phyloP scores from a whole-genome alignment of 2,888 invertebrate species.

The Didymodactylos carnosus region DNA sequence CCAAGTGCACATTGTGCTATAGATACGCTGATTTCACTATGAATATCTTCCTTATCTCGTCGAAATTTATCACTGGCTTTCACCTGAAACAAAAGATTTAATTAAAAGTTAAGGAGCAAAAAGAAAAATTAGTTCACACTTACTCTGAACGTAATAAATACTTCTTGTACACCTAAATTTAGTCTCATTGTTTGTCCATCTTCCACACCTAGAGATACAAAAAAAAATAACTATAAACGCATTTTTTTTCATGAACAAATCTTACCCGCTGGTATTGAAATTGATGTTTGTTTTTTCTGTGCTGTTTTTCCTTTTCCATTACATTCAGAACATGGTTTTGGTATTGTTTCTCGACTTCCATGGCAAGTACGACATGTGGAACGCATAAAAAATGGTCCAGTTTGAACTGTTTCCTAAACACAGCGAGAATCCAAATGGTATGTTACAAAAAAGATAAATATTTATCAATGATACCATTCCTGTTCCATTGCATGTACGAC shows the following conservation, averaged over 20 bases:
- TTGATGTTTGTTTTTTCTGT: conserved; percentile 64
- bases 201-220: conserved; percentile 46
- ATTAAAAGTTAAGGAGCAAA: no score
- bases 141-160: conserved; percentile 79
- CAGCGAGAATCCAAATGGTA: conserved; percentile 21
- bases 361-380: conserved; percentile 62
- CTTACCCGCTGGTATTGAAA: conserved; percentile 66
- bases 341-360: conserved; percentile 56
- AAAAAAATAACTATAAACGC: background rate
- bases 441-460: no score
- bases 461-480: no score
- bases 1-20: conserved; percentile 77
- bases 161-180: conserved; percentile 64
- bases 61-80: conserved; percentile 61
- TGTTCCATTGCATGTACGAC: conserved; percentile 79
- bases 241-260: conserved; percentile 23
- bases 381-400: conserved; percentile 84
- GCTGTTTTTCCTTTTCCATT: conserved; percentile 74
- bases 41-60: conserved; percentile 79
- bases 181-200: conserved; percentile 90
- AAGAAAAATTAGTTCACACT: no score
- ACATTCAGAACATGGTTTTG: conserved; percentile 72
- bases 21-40: conserved; percentile 74
- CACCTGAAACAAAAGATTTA: no score
- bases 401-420: conserved; percentile 37